Conservation (phyloP, 2,113 vertebrate species). For the Rhea pennata region DNA sequence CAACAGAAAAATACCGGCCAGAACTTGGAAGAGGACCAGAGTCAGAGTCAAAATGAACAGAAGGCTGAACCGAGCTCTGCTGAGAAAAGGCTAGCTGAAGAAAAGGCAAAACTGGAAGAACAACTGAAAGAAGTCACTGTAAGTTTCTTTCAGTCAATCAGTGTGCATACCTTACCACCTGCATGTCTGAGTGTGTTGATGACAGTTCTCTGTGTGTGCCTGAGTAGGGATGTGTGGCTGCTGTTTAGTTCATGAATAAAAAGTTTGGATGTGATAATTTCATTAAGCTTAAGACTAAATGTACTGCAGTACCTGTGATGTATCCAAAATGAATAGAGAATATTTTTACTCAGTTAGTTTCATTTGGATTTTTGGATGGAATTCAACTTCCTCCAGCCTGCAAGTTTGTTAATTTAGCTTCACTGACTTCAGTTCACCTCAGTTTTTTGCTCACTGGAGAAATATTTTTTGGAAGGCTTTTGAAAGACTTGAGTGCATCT, state of each 20-base stretch:
- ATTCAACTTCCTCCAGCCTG: background rate
- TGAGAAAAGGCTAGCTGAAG: conserved; percentile 81
- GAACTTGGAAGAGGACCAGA: conserved; percentile 82
- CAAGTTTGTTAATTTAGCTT: background rate
- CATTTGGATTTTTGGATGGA: background rate
- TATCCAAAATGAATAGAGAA: background rate
- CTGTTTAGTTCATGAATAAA: background rate
- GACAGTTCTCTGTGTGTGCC: accelerated
- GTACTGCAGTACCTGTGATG: background rate
- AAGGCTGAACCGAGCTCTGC: conserved; percentile 76
- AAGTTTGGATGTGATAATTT: background rate
- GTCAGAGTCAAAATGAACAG: conserved; percentile 66
- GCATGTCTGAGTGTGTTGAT: accelerated
- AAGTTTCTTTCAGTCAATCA: conserved; percentile 20
- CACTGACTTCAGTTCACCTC: background rate
- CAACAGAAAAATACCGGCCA: conserved; percentile 85
- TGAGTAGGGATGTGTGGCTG: background rate
- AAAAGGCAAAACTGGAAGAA: conserved; percentile 89
- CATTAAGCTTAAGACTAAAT: background rate
- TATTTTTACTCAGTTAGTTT: background rate
- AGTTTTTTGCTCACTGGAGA: background rate
- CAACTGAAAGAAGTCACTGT: conserved; percentile 91
- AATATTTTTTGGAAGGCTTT: background rate
- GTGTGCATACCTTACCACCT: background rate
- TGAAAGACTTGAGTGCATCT: background rate